phyloP scores from a whole-genome alignment of 2,888 invertebrate species.

The Brenthis hecate region DNA sequence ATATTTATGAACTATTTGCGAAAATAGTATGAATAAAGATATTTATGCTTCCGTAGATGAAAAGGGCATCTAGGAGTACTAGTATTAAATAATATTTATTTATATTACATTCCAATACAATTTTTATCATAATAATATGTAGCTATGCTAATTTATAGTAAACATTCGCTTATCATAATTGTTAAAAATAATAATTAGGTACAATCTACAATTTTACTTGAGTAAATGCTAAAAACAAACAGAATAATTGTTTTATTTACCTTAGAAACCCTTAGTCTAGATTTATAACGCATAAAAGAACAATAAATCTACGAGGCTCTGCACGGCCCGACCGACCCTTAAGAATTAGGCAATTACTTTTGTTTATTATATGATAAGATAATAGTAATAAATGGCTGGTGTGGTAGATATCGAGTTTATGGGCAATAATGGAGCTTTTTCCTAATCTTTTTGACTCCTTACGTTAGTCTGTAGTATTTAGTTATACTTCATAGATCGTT shows the following conservation, averaged over 20 bases:
- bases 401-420: slow-evolving; percentile 37
- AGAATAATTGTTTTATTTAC: slow-evolving; percentile 46
- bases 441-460: slow-evolving; percentile 22
- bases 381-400: slow-evolving; percentile 54
- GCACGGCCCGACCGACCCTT: slow-evolving; percentile 53
- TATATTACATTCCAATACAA: too few species aligned
- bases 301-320: slow-evolving; percentile 67
- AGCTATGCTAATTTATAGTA: too few species aligned
- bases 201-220: slow-evolving; percentile 20
- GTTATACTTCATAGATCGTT: neutral
- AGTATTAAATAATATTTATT: too few species aligned
- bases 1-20: too few species aligned
- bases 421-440: slow-evolving; percentile 29
- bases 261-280: slow-evolving; percentile 47
- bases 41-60: too few species aligned
- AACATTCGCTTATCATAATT: too few species aligned
- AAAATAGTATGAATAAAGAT: too few species aligned
- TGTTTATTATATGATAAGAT: slow-evolving; percentile 63
- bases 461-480: neutral
- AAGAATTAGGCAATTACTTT: slow-evolving; percentile 75
- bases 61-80: too few species aligned
- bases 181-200: slow-evolving; percentile 27
- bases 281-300: slow-evolving; percentile 52
- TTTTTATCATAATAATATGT: too few species aligned
- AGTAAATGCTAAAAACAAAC: slow-evolving; percentile 51